Percentiles rank a stretch among this genome's conserved stretches.
These are phyloP conservation scores for Sebastes miniatus DNA, from an alignment of 2,797 vertebrate genomes.

Conservation along the genomic window DNA sequence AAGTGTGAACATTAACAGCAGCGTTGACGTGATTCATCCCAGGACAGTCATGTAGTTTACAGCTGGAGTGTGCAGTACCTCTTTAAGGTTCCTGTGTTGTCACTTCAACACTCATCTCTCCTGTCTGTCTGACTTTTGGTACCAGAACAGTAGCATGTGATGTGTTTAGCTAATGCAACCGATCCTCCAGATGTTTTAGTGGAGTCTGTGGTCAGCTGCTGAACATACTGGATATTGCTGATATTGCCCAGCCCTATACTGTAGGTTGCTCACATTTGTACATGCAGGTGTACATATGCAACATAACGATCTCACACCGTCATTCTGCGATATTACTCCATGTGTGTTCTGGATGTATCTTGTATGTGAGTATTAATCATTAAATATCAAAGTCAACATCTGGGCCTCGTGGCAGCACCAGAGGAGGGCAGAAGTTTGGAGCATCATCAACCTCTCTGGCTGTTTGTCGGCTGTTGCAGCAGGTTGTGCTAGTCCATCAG, in stretches of 20 bases:
- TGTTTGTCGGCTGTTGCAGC: conserved; percentile 16
- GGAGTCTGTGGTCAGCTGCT: background rate
- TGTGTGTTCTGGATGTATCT: background rate
- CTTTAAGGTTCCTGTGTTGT: no score
- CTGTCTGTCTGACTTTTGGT: no score
- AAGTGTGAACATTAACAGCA: no score
- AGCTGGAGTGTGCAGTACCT: no score
- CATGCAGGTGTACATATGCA: background rate
- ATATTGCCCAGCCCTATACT: no score
- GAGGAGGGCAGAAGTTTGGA: background rate
- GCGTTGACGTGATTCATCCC: no score
- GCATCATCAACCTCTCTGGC: background rate
- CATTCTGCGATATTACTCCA: background rate
- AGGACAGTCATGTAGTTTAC: no score
- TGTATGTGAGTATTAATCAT: background rate
- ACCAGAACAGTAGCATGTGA: background rate
- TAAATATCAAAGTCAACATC: background rate
- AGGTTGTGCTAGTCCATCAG: conserved; percentile 41
- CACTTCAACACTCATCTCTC: no score
- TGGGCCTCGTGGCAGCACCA: background rate
- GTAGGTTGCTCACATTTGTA: background rate
- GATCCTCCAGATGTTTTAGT: background rate
- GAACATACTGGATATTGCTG: background rate
- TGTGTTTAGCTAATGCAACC: background rate
- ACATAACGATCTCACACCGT: background rate